These are phyloP conservation scores for Agrochola circellaris DNA, from an alignment of 2,888 invertebrate species.

Conservation along the genomic window DNA sequence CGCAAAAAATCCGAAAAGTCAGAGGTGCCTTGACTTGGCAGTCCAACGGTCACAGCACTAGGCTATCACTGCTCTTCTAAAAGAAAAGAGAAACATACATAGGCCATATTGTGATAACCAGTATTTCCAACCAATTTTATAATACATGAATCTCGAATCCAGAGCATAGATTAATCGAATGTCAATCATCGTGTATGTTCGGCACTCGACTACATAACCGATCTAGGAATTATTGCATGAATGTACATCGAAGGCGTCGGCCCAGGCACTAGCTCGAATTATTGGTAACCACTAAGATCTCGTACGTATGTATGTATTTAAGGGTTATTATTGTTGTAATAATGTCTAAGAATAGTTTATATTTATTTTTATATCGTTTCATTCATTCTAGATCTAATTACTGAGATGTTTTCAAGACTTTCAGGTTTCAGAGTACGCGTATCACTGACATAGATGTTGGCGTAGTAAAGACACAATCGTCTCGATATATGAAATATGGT, in stretches of 20 bases:
- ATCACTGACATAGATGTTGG: not conserved
- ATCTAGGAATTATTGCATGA: slow-evolving; percentile 39
- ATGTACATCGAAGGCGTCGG: slow-evolving; percentile 32
- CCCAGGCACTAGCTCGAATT: not conserved
- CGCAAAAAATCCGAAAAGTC: too few relatives aligned
- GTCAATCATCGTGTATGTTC: slow-evolving; percentile 35
- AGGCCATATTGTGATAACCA: not conserved
- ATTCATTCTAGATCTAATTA: not conserved
- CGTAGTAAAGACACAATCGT: not conserved
- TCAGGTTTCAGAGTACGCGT: not conserved
- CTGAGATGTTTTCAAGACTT: not conserved
- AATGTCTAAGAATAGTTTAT: not conserved
- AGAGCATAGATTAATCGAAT: slow-evolving; percentile 36
- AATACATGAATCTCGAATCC: not conserved
- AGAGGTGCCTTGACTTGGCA: too few relatives aligned
- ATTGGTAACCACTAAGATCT: not conserved
- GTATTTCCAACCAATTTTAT: not conserved
- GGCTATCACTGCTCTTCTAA: not conserved
- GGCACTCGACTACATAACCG: slow-evolving; percentile 32
- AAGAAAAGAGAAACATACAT: not conserved
- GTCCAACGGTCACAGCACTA: too few relatives aligned
- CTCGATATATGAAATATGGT: too few relatives aligned
- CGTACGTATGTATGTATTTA: not conserved
- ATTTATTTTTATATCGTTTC: not conserved
- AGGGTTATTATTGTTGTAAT: not conserved